These are phyloP conservation scores for Gasterosteus aculeatus DNA, from an alignment of 2,113 vertebrate genomes.

Conservation along the genomic window DNA sequence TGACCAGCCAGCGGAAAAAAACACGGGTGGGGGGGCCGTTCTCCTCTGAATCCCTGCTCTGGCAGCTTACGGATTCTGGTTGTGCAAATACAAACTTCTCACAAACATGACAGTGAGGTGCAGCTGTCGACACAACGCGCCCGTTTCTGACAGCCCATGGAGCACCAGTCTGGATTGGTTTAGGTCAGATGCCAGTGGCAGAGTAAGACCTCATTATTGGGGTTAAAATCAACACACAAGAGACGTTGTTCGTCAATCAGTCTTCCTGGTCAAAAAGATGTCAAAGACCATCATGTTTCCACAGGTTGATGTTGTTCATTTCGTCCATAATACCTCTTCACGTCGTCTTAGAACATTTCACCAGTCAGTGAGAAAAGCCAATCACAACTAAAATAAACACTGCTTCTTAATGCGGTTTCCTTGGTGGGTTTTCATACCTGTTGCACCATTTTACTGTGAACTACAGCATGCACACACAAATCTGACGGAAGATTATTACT, in stretches of 20 bases:
- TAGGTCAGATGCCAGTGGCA: slow-evolving; percentile 20
- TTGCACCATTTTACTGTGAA: neutral
- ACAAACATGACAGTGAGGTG: slow-evolving; percentile 36
- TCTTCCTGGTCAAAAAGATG: neutral
- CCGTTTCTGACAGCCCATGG: slow-evolving; percentile 21
- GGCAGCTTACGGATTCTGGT: neutral
- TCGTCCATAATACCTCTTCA: too few species aligned
- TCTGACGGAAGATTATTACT: too few species aligned
- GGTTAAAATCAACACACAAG: neutral
- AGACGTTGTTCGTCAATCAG: too few species aligned
- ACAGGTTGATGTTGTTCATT: neutral
- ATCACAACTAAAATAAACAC: neutral
- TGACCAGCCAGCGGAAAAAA: slow-evolving; percentile 12
- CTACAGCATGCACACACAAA: neutral
- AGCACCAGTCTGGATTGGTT: slow-evolving; percentile 20
- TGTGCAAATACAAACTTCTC: slow-evolving; percentile 27
- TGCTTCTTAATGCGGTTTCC: neutral
- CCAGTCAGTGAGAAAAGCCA: neutral
- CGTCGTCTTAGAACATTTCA: too few species aligned
- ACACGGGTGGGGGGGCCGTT: slow-evolving; percentile 16
- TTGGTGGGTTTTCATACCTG: neutral
- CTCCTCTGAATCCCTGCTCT: neutral
- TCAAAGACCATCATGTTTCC: neutral
- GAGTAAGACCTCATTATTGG: neutral
- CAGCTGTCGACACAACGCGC: slow-evolving; percentile 42